Evolutionary conservation across 2,797 vertebrate genomes (phyloP).

Genomic region (Arrhamphus sclerolepis): DNA sequence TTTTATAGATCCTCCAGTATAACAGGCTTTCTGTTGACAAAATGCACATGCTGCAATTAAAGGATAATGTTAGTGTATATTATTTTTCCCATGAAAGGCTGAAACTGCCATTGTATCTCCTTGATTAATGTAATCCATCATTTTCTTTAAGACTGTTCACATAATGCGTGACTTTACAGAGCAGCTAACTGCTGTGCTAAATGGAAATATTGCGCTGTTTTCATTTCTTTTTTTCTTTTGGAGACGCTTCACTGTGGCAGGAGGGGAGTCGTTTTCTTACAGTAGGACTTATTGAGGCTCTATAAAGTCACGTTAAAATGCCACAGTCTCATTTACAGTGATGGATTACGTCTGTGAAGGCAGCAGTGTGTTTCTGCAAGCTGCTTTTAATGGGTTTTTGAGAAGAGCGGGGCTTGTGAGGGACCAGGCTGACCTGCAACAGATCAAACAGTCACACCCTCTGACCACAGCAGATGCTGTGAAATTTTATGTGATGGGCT

Average conservation of each 20-base stretch:
- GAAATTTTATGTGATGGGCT: too few relatives aligned
- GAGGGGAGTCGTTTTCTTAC: not conserved
- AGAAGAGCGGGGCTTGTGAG: constrained; percentile 4
- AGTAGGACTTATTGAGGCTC: constrained; percentile 14
- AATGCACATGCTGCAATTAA: constrained; percentile 33
- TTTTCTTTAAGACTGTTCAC: not conserved
- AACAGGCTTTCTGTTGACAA: constrained; percentile 9
- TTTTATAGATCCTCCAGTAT: not conserved
- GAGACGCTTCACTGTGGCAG: not conserved
- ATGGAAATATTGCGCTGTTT: constrained; percentile 7
- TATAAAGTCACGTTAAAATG: constrained; percentile 17
- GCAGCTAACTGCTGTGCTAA: constrained; percentile 22
- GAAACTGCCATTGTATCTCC: not conserved
- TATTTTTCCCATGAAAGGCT: constrained; percentile 13
- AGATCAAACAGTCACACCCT: not conserved
- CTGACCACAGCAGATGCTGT: too few relatives aligned
- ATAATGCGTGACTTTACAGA: constrained; percentile 13
- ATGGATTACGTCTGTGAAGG: constrained; percentile 33
- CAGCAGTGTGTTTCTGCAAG: constrained; percentile 28
- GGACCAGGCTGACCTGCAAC: constrained; percentile 15
- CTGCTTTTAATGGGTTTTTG: constrained; percentile 34
- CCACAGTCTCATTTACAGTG: constrained; percentile 34
- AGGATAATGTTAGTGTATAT: constrained; percentile 18
- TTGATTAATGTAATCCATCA: constrained; percentile 42
- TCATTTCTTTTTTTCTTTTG: not conserved